Conservation (phyloP, 2,797 vertebrate genomes). For the Tolypeutes matacus region DNA sequence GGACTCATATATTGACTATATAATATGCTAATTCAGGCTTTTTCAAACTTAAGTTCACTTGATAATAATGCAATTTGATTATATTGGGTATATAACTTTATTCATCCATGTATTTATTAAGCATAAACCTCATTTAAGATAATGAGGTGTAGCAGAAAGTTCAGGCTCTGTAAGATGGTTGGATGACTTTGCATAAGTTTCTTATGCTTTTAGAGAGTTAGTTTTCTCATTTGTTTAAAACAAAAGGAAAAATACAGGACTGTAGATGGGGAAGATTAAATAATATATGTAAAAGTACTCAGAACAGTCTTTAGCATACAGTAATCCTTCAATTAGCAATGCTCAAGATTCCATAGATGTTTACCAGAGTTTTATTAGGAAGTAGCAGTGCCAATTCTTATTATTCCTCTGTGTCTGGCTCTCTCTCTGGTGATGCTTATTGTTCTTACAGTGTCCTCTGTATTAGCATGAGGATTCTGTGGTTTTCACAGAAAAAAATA, state of each 20-base stretch:
- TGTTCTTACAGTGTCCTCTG: not conserved
- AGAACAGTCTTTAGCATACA: not conserved
- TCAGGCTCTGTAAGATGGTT: not conserved
- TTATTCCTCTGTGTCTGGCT: not conserved
- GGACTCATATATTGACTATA: not conserved
- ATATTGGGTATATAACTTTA: not conserved
- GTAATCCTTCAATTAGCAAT: not conserved
- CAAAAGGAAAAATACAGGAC: not conserved
- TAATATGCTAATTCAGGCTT: constrained; percentile 9
- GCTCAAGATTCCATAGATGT: not conserved
- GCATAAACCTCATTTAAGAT: not conserved
- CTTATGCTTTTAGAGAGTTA: not conserved
- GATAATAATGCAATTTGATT: constrained; percentile 27
- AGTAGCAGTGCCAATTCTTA: not conserved
- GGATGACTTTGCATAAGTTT: not conserved
- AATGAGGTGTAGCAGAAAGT: not conserved
- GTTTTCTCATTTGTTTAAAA: constrained; percentile 43
- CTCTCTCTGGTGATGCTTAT: not conserved
- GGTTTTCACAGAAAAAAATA: constrained; percentile 10
- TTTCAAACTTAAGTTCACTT: constrained; percentile 31
- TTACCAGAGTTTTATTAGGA: not conserved
- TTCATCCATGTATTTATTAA: not conserved
- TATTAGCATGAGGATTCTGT: no score
- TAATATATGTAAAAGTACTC: not conserved
- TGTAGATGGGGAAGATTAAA: not conserved